These are phyloP conservation scores for Tauraco hartlaubi DNA, from an alignment of 2,797 vertebrate species.

Conservation along the genomic window DNA sequence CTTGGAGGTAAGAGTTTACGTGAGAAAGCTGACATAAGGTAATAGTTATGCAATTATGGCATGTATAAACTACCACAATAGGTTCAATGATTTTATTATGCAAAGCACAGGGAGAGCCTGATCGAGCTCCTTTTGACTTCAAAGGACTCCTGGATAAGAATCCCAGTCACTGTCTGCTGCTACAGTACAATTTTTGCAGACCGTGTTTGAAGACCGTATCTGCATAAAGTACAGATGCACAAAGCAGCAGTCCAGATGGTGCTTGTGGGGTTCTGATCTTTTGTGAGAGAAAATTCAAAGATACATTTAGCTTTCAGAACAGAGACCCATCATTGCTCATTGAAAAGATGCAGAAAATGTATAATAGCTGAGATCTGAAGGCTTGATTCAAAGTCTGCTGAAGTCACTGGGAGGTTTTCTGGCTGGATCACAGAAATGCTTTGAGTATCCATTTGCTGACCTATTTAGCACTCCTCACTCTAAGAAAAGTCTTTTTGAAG, in stretches of 20 bases:
- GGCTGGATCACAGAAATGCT: neutral
- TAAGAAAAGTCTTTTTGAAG: neutral
- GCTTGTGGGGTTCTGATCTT: conserved; percentile 25
- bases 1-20: conserved; percentile 88
- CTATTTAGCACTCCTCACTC: neutral
- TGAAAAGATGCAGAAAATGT: conserved; percentile 18
- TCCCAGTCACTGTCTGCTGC: neutral
- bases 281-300: conserved; percentile 47
- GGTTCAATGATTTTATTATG: neutral
- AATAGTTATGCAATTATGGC: neutral
- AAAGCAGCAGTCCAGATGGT: conserved; percentile 41
- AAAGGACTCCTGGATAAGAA: neutral
- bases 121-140: neutral
- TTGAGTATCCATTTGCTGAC: neutral
- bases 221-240: neutral
- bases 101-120: neutral
- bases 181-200: neutral
- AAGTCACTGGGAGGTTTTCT: neutral
- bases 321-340: neutral
- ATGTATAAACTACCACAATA: neutral
- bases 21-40: neutral
- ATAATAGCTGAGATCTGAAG: conserved; percentile 28
- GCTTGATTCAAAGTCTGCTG: conserved; percentile 5
- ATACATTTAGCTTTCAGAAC: conserved; percentile 25
- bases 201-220: neutral